Evolutionary conservation across 2,113 vertebrate genomes (phyloP), one percentile per base, ranked within the genome.

Genomic region (Cricetomys ansorgei): DNA sequence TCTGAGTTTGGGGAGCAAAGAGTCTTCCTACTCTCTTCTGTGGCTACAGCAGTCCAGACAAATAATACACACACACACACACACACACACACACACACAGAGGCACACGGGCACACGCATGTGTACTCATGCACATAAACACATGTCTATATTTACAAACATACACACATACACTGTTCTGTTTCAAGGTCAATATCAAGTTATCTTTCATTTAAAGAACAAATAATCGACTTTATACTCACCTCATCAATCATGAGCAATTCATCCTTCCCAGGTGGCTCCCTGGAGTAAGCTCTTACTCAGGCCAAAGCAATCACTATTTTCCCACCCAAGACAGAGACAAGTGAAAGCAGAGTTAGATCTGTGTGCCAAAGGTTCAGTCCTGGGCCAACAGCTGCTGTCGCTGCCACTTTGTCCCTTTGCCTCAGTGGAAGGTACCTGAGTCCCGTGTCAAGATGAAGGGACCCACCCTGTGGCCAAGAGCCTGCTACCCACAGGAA

Each of bases 331-430:
- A 73, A 57, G 77, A 92, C 83, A 95, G 27, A 89, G 72, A 94
- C 16, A 86, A 88, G 92, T 76, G 57, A 40, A 92, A 75, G 89
- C 69, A 45, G 25, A 89, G 73, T 94, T 17, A 62, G 79, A 57
- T 76, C 50, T 55, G 1, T 2, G 15, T 92, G 72, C 85, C 64
- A 92, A 89, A 85, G 43, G 37, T 50, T 43, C 57, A 19, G n/a
- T 48, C 29, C 72, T 43, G 40, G 19, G 50, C 29, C 50, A 40
- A 1, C 1, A 13, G 17, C 31, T 55, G 43, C 62, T 50, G 55
- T 53, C 59, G 12, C 9, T 27, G n/a, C 31, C 37, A 3, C 23
- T 72, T 17, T 45, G 1, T 15, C n/a, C 27, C 21, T 90, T 13
- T 34, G 55, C 64, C 34, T 2, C 48, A 53, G 65, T 7, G 79